Percentiles rank a stretch among this genome's conserved stretches.
phyloP scores from a whole-genome alignment of 2,797 vertebrate species.

The Macropus fuliginosus region DNA sequence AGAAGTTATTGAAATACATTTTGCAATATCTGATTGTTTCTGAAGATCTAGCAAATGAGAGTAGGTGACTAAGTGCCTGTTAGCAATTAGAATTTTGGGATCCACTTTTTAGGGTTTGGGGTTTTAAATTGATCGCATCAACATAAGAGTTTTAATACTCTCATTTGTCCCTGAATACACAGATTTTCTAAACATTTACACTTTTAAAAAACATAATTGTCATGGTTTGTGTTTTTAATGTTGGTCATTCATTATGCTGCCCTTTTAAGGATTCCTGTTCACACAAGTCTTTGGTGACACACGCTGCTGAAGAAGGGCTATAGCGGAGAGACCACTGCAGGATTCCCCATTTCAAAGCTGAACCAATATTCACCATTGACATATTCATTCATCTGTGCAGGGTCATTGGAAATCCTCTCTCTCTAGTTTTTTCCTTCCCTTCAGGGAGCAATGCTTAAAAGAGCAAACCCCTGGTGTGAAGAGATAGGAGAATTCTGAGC shows the following conservation, averaged over 20 bases:
- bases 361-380: slow-evolving; percentile 89
- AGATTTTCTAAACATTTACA: slow-evolving; percentile 72
- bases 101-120: slow-evolving; percentile 60
- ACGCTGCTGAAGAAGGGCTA: slow-evolving; percentile 79
- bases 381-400: slow-evolving; percentile 88
- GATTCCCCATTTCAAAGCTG: slow-evolving; percentile 88
- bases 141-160: slow-evolving; percentile 51
- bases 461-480: slow-evolving; percentile 89
- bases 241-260: slow-evolving; percentile 73
- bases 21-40: slow-evolving; percentile 57
- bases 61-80: slow-evolving; percentile 51
- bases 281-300: slow-evolving; percentile 81
- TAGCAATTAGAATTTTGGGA: slow-evolving; percentile 73
- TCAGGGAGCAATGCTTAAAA: slow-evolving; percentile 89
- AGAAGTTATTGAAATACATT: slow-evolving; percentile 53
- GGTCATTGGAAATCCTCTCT: slow-evolving; percentile 90
- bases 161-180: slow-evolving; percentile 41
- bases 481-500: slow-evolving; percentile 88
- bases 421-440: slow-evolving; percentile 88
- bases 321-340: slow-evolving; percentile 86
- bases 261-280: slow-evolving; percentile 82
- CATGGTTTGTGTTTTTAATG: slow-evolving; percentile 67
- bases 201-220: slow-evolving; percentile 69
- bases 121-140: slow-evolving; percentile 43
- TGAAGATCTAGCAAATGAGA: slow-evolving; percentile 44